Base-by-base conservation (phyloP, 92 coral and sea anemone species). In the Zoanthus sansibaricus region DNA sequence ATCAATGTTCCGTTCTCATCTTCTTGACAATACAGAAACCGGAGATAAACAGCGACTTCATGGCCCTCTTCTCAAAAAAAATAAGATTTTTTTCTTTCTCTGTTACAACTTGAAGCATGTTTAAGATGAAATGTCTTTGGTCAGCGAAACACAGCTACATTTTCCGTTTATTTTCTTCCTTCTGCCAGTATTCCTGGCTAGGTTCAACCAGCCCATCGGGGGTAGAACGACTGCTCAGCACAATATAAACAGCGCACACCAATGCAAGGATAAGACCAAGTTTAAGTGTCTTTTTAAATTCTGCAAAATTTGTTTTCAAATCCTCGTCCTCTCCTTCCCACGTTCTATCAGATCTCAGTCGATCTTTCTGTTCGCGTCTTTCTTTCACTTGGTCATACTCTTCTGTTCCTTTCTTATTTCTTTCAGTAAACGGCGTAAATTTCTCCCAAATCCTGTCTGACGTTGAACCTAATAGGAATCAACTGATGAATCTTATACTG, bases 281-380 rank as follows among this genome's bases (percentile, higher is more conserved):
- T 74, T 74, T 79, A 7, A 92, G 8, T 9, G 94, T 92, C 88
- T 92, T 92, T 79, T 92, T 87, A n/a, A 92, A 87, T 48, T 92
- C 93, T 73, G 87, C 74, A 25, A 93, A 83, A 71, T 94, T 89
- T 51, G 86, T 74, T 76, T 88, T 92, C n/a, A 88, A 92, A 7
- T 97, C 93, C 9, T 89, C 94, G 69, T 82, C 93, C 46, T 93
- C 98, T 17, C 90, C 98, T 67, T 94, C 94, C 95, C 94, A 94
- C 6, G 93, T 75, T 3, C 96, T 91, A 70, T 94, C 94, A 5
- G 98, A 75, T 61, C 82, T 71, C 42, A 94, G 83, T 70, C 89
- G 84, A 11, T 92, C 98, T 14, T 93, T 75, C 14, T 93, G 79
- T 17, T 90, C 90, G 46, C 76, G 88, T 87, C 76, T 94, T 75